Conservation (phyloP, 1,140 invertebrate species). For the Leptinotarsa undecemlineata region DNA sequence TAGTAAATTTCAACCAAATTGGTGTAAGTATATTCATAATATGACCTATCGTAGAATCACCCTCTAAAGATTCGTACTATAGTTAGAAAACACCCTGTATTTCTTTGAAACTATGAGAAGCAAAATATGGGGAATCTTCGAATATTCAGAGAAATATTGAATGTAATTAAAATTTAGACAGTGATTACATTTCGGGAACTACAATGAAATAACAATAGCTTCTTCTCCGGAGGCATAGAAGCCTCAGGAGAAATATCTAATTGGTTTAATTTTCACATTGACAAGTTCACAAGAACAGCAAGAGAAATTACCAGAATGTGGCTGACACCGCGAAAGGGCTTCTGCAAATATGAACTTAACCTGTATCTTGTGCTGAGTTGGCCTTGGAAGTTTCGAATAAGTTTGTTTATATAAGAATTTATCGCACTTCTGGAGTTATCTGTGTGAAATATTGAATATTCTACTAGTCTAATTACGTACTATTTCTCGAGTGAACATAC, state of each 20-base stretch:
- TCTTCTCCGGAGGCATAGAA: constrained; percentile 15
- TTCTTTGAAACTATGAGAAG: too few species aligned
- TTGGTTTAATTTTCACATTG: constrained; percentile 39
- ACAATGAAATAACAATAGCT: background rate
- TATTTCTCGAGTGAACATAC: too few species aligned
- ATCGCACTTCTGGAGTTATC: background rate
- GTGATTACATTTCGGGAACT: background rate
- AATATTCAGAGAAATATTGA: background rate
- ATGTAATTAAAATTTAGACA: background rate
- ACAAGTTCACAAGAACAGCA: constrained; percentile 26
- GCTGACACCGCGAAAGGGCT: constrained; percentile 19
- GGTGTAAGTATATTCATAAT: too few species aligned
- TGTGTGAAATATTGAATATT: background rate
- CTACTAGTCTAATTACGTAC: too few species aligned
- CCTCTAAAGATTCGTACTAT: too few species aligned
- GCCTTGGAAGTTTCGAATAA: background rate
- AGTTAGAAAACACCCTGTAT: too few species aligned
- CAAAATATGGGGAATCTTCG: too few species aligned
- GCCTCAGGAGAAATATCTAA: constrained; percentile 31
- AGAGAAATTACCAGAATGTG: constrained; percentile 10
- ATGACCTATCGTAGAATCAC: too few species aligned
- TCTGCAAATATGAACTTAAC: constrained; percentile 22
- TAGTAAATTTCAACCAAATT: too few species aligned
- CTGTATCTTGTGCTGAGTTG: constrained; percentile 12
- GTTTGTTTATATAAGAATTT: background rate